Conservation (phyloP, 2,113 vertebrate genomes). For the Scophthalmus maximus region DNA sequence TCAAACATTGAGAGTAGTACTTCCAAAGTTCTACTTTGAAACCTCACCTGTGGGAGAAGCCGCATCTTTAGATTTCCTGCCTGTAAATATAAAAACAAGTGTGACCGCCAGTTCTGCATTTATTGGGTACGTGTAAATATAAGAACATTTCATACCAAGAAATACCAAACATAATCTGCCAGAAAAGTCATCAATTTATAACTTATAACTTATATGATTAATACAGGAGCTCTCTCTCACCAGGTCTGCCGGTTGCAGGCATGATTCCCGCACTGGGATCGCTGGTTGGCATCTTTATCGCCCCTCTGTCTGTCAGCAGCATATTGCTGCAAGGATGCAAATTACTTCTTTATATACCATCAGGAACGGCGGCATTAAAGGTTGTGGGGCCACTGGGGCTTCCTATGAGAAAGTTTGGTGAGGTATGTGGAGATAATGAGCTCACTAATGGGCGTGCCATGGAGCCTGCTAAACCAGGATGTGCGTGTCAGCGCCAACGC, state of each 20-base stretch:
- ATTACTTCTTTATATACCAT: slow-evolving; percentile 45
- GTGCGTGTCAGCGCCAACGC: slow-evolving; percentile 6
- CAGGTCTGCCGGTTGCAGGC: slow-evolving; percentile 14
- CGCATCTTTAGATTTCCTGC: slow-evolving; percentile 11
- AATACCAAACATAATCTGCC: too few relatives aligned
- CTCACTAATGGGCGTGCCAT: slow-evolving; percentile 43
- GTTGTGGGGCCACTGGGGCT: slow-evolving; percentile 29
- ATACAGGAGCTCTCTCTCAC: too few relatives aligned
- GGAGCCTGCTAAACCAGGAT: slow-evolving; percentile 23
- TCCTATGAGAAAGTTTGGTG: slow-evolving; percentile 37
- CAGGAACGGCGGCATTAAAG: slow-evolving; percentile 38
- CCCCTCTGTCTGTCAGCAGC: slow-evolving; percentile 29
- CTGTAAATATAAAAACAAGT: slow-evolving; percentile 14
- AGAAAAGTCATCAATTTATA: neutral
- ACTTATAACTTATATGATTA: too few relatives aligned
- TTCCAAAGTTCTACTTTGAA: too few relatives aligned
- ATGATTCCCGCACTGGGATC: slow-evolving; percentile 44
- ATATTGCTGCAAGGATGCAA: slow-evolving; percentile 12
- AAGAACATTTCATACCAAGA: too few relatives aligned
- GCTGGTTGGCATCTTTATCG: slow-evolving; percentile 51
- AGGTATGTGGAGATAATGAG: slow-evolving; percentile 58
- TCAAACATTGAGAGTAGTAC: neutral
- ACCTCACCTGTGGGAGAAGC: slow-evolving; percentile 21
- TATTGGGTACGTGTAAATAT: neutral
- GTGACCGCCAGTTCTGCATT: neutral